Evolutionary conservation across 2,113 vertebrate genomes (phyloP).

Genomic region (Archocentrus centrarchus): DNA sequence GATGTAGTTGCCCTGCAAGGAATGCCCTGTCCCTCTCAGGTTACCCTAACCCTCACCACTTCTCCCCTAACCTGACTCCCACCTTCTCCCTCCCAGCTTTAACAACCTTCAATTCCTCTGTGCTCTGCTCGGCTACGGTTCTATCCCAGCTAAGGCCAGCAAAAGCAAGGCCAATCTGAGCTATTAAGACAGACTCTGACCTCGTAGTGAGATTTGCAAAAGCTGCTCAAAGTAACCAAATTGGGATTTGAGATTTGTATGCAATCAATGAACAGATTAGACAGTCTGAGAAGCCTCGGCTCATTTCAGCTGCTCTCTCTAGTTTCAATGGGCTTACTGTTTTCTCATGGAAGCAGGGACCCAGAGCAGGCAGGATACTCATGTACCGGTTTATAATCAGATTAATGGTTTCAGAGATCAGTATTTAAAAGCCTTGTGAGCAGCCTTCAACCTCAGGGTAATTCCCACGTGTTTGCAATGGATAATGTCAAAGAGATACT

Average conservation of each 20-base stretch:
- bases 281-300: slow-evolving; percentile 53
- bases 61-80: slow-evolving; percentile 65
- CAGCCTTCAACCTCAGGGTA: slow-evolving; percentile 46
- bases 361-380: slow-evolving; percentile 51
- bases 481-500: slow-evolving; percentile 80
- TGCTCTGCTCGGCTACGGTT: background rate
- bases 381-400: slow-evolving; percentile 67
- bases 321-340: slow-evolving; percentile 72
- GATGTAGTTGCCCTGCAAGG: slow-evolving; percentile 81
- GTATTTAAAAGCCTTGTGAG: slow-evolving; percentile 45
- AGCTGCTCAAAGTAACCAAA: slow-evolving; percentile 28
- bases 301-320: slow-evolving; percentile 42
- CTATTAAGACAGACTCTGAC: background rate
- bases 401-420: slow-evolving; percentile 70
- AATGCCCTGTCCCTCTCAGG: slow-evolving; percentile 79
- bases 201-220: background rate
- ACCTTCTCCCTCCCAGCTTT: slow-evolving; percentile 47
- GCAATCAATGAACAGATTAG: slow-evolving; percentile 46
- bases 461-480: slow-evolving; percentile 68
- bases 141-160: slow-evolving; percentile 21
- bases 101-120: slow-evolving; percentile 38
- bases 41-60: slow-evolving; percentile 68
- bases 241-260: slow-evolving; percentile 18
- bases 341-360: slow-evolving; percentile 41
- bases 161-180: background rate